Conservation (phyloP, 2,888 invertebrate genomes). For the Gortyna flavago region DNA sequence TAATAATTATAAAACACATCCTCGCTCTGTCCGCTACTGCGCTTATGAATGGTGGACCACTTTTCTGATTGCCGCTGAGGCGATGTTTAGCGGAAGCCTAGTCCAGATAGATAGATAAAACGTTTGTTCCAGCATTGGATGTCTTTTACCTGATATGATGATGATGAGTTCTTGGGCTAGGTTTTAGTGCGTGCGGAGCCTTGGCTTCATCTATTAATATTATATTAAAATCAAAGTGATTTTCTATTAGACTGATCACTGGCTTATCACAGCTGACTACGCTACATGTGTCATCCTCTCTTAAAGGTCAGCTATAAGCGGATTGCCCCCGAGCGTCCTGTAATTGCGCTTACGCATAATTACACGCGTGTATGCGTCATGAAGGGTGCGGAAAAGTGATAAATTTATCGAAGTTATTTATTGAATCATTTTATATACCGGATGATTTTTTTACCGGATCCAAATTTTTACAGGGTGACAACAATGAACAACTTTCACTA, state of each 20-base stretch:
- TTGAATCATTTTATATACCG: conserved; percentile 7
- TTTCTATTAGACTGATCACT: conserved; percentile 46
- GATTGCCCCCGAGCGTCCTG: conserved; percentile 48
- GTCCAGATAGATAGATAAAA: no score
- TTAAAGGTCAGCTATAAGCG: conserved; percentile 57
- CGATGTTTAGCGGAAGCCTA: not conserved
- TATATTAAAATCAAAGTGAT: conserved; percentile 20
- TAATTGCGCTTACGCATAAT: conserved; percentile 52
- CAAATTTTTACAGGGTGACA: no score
- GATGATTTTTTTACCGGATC: no score
- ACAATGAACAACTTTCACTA: no score
- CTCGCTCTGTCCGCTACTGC: not conserved
- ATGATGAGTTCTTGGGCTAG: not conserved
- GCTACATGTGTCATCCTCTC: conserved; percentile 25
- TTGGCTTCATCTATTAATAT: conserved; percentile 9
- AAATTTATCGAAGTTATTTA: conserved; percentile 27
- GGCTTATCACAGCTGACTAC: conserved; percentile 41
- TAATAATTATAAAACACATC: not conserved
- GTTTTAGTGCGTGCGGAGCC: not conserved
- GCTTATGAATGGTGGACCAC: not conserved
- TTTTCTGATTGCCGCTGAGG: not conserved
- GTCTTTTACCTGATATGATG: not conserved
- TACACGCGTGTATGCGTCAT: conserved; percentile 37
- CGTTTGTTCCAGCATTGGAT: not conserved
- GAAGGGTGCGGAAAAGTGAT: conserved; percentile 10